Evolutionary conservation across 2,113 vertebrate genomes (phyloP).

Genomic region (Sinocyclocheilus grahami): DNA sequence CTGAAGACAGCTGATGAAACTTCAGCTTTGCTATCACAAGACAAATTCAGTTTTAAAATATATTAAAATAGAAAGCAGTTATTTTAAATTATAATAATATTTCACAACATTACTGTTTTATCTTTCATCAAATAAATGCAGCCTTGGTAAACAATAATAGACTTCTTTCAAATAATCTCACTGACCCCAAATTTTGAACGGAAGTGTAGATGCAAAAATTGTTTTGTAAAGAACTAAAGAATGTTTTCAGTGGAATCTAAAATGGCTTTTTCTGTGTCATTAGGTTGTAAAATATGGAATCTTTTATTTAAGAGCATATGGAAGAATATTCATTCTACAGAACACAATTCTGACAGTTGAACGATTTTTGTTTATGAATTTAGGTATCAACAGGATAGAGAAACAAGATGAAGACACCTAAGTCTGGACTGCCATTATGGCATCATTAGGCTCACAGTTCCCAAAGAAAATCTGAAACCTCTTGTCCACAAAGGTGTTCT

Average conservation of each 20-base stretch:
- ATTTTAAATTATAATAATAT: background rate
- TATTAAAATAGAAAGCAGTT: too few species aligned
- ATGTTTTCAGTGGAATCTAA: background rate
- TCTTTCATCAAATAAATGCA: background rate
- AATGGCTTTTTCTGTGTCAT: background rate
- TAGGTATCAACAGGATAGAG: background rate
- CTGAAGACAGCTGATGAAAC: background rate
- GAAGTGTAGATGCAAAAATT: background rate
- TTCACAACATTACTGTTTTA: background rate
- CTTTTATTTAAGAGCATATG: background rate
- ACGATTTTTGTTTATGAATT: background rate
- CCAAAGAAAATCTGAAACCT: constrained; percentile 46
- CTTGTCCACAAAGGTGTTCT: constrained; percentile 43
- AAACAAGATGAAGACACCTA: background rate
- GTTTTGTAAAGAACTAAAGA: background rate
- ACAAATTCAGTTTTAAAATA: too few species aligned
- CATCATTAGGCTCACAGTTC: constrained; percentile 34
- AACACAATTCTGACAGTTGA: background rate
- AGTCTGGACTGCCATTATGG: background rate
- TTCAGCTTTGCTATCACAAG: too few species aligned
- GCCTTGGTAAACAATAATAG: background rate
- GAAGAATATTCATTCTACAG: background rate
- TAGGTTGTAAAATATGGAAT: background rate
- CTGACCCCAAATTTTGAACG: background rate
- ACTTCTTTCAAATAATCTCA: background rate